phyloP scores from a whole-genome alignment of 2,797 vertebrate species.

The Argentina silus region DNA sequence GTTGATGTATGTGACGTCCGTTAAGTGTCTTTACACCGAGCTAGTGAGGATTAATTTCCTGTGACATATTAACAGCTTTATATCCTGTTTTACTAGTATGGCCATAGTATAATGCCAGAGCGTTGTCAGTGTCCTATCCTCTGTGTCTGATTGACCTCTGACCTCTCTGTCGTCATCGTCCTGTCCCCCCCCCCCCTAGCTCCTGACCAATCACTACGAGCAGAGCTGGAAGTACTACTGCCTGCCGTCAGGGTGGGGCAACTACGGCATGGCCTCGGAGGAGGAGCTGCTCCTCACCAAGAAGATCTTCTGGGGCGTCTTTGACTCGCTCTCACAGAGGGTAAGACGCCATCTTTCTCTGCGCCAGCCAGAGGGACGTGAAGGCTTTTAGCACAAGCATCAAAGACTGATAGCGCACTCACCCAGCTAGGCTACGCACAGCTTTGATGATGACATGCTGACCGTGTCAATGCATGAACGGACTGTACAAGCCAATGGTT shows the following conservation, averaged over 20 bases:
- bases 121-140: not conserved
- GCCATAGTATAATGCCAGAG: constrained; percentile 2
- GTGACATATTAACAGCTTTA: constrained; percentile 1
- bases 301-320: constrained; percentile 99
- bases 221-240: constrained; percentile 99
- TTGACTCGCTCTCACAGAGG: constrained; percentile 97
- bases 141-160: not conserved
- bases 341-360: constrained; percentile 68
- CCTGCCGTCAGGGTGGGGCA: constrained; percentile 92
- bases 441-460: too few species aligned
- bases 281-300: constrained; percentile 96
- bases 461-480: too few species aligned
- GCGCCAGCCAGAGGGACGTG: too few species aligned
- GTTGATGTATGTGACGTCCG: constrained; percentile 13
- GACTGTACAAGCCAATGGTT: too few species aligned
- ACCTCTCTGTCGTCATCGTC: not conserved
- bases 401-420: too few species aligned
- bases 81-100: constrained; percentile 8
- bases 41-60: constrained; percentile 21
- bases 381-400: too few species aligned
- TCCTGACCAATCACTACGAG: constrained; percentile 96
- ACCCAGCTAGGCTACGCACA: too few species aligned
- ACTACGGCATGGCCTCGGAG: constrained; percentile 91
- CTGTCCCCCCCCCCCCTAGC: constrained; percentile 68
- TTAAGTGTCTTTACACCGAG: constrained; percentile 16